A percentile compares a stretch with the other conserved stretches of the same genome.
Conservation (phyloP, 2,888 invertebrate species). For the Epiperipatus broadwayi region DNA sequence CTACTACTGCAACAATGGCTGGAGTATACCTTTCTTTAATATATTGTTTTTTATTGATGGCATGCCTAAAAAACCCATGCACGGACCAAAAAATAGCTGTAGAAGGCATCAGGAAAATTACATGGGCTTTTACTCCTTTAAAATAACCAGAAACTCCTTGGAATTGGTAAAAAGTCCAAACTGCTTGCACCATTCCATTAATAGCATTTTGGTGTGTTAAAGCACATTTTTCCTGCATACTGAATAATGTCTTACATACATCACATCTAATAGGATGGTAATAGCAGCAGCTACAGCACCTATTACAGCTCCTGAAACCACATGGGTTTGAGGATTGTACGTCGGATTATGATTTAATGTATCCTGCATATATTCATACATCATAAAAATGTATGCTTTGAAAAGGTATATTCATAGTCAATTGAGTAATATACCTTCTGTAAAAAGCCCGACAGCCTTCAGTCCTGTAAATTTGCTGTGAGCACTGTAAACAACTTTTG, state of each 20-base stretch:
- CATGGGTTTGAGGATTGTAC: slow-evolving; percentile 78
- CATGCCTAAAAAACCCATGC: slow-evolving; percentile 81
- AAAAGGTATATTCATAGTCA: slow-evolving; percentile 96
- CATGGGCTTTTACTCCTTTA: slow-evolving; percentile 65
- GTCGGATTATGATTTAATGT: slow-evolving; percentile 45
- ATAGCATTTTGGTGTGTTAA: slow-evolving; percentile 31
- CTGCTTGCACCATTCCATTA: slow-evolving; percentile 57
- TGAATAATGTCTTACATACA: slow-evolving; percentile 84
- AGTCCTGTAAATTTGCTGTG: slow-evolving; percentile 48
- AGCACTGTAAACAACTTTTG: slow-evolving; percentile 63
- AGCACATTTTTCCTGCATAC: slow-evolving; percentile 44
- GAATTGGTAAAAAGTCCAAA: slow-evolving; percentile 46
- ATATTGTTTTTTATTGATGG: slow-evolving; percentile 22
- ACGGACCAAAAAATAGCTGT: slow-evolving; percentile 99
- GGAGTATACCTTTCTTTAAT: too few relatives aligned
- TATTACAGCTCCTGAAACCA: slow-evolving; percentile 60
- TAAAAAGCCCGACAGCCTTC: slow-evolving; percentile 79
- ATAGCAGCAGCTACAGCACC: slow-evolving; percentile 83
- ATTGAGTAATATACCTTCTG: slow-evolving; percentile 74
- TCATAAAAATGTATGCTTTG: slow-evolving; percentile 81
- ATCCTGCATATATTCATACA: slow-evolving; percentile 51
- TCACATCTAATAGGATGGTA: slow-evolving; percentile 92
- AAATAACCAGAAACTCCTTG: slow-evolving; percentile 68
- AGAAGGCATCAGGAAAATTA: slow-evolving; percentile 86
- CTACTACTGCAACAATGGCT: too few relatives aligned